Evolutionary conservation across 2,888 invertebrate genomes (phyloP).

Genomic region (Tortrix viridana): DNA sequence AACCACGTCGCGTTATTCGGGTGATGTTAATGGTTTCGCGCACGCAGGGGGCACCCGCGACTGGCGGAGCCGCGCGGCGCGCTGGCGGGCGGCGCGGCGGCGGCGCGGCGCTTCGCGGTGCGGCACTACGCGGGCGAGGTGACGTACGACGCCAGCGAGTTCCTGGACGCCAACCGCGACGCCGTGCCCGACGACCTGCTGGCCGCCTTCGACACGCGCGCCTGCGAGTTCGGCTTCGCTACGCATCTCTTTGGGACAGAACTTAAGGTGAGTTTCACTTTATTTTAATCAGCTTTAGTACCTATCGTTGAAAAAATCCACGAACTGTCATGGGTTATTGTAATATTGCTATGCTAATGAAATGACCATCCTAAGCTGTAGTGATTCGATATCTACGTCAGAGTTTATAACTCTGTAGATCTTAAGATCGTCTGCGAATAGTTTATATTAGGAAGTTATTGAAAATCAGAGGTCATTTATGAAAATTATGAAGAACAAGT

Average conservation of each 20-base stretch:
- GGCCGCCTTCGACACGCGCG: constrained; percentile 95
- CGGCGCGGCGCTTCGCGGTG: constrained; percentile 92
- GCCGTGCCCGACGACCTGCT: constrained; percentile 96
- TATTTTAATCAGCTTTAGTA: background rate
- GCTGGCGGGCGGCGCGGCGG: constrained; percentile 75
- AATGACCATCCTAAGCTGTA: no score
- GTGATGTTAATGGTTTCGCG: constrained; percentile 85
- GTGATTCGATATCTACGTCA: no score
- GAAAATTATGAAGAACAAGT: no score
- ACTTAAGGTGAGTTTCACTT: constrained; percentile 84
- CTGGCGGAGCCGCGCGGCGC: constrained; percentile 91
- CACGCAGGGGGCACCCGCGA: constrained; percentile 91
- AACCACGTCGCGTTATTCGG: no score
- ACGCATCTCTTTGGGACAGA: constrained; percentile 98
- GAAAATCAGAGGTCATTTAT: no score
- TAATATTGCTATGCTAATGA: no score
- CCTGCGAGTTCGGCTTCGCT: constrained; percentile 98
- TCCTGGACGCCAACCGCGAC: constrained; percentile 96
- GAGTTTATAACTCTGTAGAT: no score
- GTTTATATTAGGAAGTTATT: no score
- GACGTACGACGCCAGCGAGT: constrained; percentile 94
- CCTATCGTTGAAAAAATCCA: no score
- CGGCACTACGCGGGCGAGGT: constrained; percentile 92
- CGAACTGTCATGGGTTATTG: no score
- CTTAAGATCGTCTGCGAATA: no score